Evolutionary conservation across 2,888 invertebrate genomes (phyloP).

Genomic region (Clepsis dumicolana): DNA sequence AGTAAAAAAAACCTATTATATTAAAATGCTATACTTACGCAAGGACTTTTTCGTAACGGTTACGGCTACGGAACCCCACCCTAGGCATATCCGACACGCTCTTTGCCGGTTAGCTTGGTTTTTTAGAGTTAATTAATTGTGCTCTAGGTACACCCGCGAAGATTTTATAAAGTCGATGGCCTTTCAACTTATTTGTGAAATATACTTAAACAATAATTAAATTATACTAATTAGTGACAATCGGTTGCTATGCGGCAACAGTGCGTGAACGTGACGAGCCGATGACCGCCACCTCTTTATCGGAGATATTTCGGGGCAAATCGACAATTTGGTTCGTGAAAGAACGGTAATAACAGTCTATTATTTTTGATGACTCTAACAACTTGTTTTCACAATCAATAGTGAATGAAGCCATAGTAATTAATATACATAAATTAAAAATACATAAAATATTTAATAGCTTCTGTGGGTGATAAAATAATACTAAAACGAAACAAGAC

Average conservation of each 20-base stretch:
- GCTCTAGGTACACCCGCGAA: constrained; percentile 20
- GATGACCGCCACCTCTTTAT: constrained; percentile 9
- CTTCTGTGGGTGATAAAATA: constrained; percentile 11
- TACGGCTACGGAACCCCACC: too few relatives aligned
- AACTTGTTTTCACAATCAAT: constrained; percentile 6
- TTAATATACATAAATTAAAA: constrained; percentile 27
- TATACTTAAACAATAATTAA: constrained; percentile 3
- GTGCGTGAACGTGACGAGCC: constrained; percentile 10
- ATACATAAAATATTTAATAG: constrained; percentile 12
- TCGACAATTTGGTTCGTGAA: not conserved
- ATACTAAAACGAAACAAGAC: not conserved
- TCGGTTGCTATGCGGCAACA: constrained; percentile 22
- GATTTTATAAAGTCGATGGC: constrained; percentile 22
- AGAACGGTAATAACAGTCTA: not conserved
- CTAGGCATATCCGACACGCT: too few relatives aligned
- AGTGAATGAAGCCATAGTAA: constrained; percentile 18
- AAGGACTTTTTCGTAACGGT: too few relatives aligned
- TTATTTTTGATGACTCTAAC: not conserved
- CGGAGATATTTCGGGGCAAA: not conserved
- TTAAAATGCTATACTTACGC: too few relatives aligned
- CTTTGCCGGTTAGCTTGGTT: too few relatives aligned
- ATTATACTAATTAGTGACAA: constrained; percentile 26
- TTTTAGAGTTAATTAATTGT: constrained; percentile 10
- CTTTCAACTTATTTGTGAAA: constrained; percentile 9
- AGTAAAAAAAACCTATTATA: too few relatives aligned